Evolutionary conservation across 2,797 vertebrate genomes (phyloP), one percentile per base, ranked within the genome.

Genomic region (Gobionotothen gibberifrons): DNA sequence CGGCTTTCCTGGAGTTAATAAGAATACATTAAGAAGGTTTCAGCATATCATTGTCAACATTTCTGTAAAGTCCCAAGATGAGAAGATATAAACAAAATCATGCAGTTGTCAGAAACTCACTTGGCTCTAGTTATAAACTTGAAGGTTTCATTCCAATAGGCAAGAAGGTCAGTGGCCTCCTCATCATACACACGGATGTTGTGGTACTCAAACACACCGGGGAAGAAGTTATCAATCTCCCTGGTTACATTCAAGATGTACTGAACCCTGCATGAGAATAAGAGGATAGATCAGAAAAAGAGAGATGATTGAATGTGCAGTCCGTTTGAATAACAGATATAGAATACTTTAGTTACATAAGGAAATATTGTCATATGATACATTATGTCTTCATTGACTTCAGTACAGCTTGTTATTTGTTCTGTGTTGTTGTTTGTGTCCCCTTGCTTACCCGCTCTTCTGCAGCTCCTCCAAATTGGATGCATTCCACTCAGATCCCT

Each of bases 161-260:
- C 97, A 64, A 99, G 93, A 72, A 99, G 95, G 89, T 99, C 97
- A 0, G 98, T 99, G 71, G 97, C 97, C 86, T 99, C 98, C 91
- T 99, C 98, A 12, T 99, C 98, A 5, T 99, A 99, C 22, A 99
- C 98, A 0, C 98, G 95, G 83, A 99, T 99, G 85, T 99, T 99
- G 89, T 99, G 97, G 87, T 99, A 99, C 69, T 98, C 98, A 0
- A 99, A 99, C 76, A 98, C 86, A 22, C 98, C 97, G 0, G 98
- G 98, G 89, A 99, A 99, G 90, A 99, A 99, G 92, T 99, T 99
- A 90, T 99, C 98, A 42, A 99, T 99, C 90, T 99, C 98, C 68
- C 97, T 94, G 0, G 98, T 99, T 88, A 99, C 97, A 64, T 99
- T 99, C 92, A 99, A 93, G 90, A 99, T 99, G 89, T 97, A 99